Conservation (phyloP, 2,113 vertebrate species). For the Crotalus horridus region DNA sequence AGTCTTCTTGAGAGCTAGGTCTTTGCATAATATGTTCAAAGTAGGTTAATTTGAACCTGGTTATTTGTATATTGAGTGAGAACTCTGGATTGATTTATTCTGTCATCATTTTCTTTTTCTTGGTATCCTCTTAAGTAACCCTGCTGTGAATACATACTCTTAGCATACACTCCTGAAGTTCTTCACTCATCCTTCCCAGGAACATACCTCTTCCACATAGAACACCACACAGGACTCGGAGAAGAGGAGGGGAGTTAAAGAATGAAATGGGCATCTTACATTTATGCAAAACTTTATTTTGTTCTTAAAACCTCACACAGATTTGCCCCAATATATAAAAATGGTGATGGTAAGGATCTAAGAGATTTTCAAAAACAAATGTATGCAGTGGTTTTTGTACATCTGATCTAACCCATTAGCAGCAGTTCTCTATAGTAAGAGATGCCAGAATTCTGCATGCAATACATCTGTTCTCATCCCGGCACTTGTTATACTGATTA, state of each 20-base stretch:
- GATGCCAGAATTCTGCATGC: not conserved
- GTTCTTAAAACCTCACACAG: not conserved
- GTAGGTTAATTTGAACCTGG: not conserved
- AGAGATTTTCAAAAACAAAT: not conserved
- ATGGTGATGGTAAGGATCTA: not conserved
- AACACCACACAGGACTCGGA: not conserved
- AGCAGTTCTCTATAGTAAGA: not conserved
- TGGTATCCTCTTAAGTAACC: not conserved
- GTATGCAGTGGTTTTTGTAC: not conserved
- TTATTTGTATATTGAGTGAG: not conserved
- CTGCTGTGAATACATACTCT: not conserved
- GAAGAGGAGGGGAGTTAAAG: not conserved
- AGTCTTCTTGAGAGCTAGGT: not conserved
- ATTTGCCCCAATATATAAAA: not conserved
- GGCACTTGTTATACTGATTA: not conserved
- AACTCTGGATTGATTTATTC: not conserved
- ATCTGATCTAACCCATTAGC: not conserved
- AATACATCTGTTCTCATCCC: not conserved
- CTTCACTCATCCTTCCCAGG: not conserved
- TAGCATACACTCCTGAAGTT: not conserved
- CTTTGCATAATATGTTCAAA: not conserved
- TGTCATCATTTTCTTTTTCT: not conserved
- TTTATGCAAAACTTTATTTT: not conserved
- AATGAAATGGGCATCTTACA: not conserved
- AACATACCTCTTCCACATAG: not conserved